Base-by-base conservation (phyloP, 2,797 vertebrate genomes). In the Periophthalmus magnuspinnatus region DNA sequence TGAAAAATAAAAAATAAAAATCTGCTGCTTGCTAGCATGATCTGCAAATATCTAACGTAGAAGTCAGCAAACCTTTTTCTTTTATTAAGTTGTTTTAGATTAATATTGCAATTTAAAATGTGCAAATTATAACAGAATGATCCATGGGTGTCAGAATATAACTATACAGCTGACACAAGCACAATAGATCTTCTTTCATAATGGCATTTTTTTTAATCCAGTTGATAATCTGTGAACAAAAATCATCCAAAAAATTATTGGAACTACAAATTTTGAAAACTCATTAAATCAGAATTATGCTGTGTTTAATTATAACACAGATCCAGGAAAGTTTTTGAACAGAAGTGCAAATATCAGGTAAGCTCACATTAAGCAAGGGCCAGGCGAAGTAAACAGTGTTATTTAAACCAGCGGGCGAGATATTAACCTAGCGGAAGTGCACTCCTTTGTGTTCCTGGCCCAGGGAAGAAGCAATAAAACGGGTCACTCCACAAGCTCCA, bases 391-490 rank as follows among this genome's bases (percentile, higher is more conserved):
- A 84, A 83, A 78, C 81, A 60, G 70, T 80, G 78, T 83, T 84
- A 85, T 86, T 88, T 79, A 86, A 88, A 83, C 52, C 65, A 64
- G 85, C 75, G 47, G 68, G 61, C 65, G 77, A 72, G 80, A 86
- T 84, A 91, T 90, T 89, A 89, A 90, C 90, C 91, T 81, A 82
- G 84, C 24, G 78, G 86, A 89, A 85, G 87, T 80, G 76, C 81
- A 79, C 75, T 84, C 83, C 82, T 88, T 90, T 90, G 87, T 91
- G 80, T 76, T 81, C 77, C 59, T 65, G 84, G 86, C 83, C 84
- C 69, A 69, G 77, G 84, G 81, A 82, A 71, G 66, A 88, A 85
- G 82, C 80, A 90, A 90, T 90, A 90, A 89, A 90, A 88, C 84
- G 84, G 82, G 85, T 89, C 82, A 81, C 84, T 76, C 82, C 78